Base-by-base conservation (phyloP, 2,113 vertebrate species). In the Centrocercus urophasianus region DNA sequence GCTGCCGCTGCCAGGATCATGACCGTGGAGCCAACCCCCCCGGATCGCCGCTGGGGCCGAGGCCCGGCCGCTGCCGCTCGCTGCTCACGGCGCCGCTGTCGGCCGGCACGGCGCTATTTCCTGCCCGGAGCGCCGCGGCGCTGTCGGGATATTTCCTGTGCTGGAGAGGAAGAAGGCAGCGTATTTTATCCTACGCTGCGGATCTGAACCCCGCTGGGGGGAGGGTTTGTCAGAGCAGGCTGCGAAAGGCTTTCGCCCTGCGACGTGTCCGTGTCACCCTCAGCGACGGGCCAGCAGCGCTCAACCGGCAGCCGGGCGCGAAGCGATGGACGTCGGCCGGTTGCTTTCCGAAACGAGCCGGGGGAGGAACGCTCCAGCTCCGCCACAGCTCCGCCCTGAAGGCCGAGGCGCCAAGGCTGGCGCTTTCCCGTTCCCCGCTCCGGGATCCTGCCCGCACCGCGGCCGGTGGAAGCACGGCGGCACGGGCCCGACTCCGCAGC, bases 31-130 rank as follows among this genome's bases (percentile, higher is more conserved):
- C 61, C 36, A 22, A 38, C 13, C 13, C 34, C 34, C 14, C 24
- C 34, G 34, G 34, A 17, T 15, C 15, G 36, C 36, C 15, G 16
- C 36, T 28, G 34, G 22, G 60, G 24, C 17, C 36, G 36, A 38
- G 36, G 24, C 24, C 36, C 36, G 15, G 60, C 36, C 36, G 36
- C 13, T 21, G 22, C 34, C 22, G 8, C 83, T 13, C 7, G 2
- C 6, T n/a, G 5, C 18, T 6, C 28, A 5, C 36, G 9, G 1
- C 0, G 11, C 2, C n/a, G n/a, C 47, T 45, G n/a, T 20, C 48
- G 5, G 17, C 15, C 40, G 38, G 2, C 8, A 3, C 22, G 38
- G 34, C 5, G 8, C 16, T 13, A 13, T 45, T 45, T 30, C 64
- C 42, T 66, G 8, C 9, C 63, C 54, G 13, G 38, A 6, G 11